phyloP scores from a whole-genome alignment of 1,140 invertebrate genomes.

The Charaxes varanes region DNA sequence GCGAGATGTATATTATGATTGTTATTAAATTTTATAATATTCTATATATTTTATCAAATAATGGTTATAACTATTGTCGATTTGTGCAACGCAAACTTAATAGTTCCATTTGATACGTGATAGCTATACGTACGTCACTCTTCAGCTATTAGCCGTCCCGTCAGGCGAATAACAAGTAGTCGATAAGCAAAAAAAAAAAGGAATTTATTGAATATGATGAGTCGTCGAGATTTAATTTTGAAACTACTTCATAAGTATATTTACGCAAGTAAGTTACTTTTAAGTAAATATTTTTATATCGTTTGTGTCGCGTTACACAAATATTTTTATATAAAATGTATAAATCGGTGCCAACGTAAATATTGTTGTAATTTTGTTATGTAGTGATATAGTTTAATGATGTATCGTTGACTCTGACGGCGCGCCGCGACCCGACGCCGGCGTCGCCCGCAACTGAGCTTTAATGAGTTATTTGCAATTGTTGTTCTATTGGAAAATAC shows the following conservation, averaged over 20 bases:
- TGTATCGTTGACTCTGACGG: constrained; percentile 63
- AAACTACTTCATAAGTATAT: constrained; percentile 61
- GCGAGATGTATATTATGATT: too few species aligned
- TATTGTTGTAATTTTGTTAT: constrained; percentile 72
- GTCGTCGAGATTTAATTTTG: constrained; percentile 62
- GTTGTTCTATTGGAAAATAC: constrained; percentile 70
- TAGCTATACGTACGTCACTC: constrained; percentile 4
- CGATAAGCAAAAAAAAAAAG: constrained; percentile 44
- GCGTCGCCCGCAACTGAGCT: constrained; percentile 41
- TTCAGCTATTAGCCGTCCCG: constrained; percentile 22
- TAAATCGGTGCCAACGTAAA: constrained; percentile 72
- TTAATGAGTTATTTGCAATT: constrained; percentile 68
- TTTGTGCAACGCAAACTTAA: too few species aligned
- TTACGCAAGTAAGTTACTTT: constrained; percentile 59
- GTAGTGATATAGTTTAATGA: constrained; percentile 69
- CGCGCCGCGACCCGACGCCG: constrained; percentile 32
- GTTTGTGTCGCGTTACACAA: constrained; percentile 61
- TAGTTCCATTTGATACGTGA: background rate
- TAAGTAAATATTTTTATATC: constrained; percentile 71
- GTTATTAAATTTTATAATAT: too few species aligned
- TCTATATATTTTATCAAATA: too few species aligned
- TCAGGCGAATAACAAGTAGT: constrained; percentile 53
- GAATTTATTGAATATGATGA: constrained; percentile 59
- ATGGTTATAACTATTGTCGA: too few species aligned
- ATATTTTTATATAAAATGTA: constrained; percentile 65